phyloP scores from a whole-genome alignment of 2,888 invertebrate species.

The Aricia artaxerxes region DNA sequence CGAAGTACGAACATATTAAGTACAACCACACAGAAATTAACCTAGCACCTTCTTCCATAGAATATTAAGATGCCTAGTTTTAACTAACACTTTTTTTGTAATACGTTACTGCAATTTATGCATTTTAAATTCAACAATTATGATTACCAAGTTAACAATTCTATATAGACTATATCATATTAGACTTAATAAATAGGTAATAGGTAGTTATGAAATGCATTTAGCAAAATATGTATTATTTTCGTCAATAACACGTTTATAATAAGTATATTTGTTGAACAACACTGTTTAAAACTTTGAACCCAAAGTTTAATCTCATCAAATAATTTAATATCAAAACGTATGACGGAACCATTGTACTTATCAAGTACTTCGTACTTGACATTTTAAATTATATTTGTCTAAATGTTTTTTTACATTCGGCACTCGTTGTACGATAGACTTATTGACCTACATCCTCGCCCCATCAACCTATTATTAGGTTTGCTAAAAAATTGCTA shows the following conservation, averaged over 20 bases:
- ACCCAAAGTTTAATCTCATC: not conserved
- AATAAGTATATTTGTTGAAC: too few relatives aligned
- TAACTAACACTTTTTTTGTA: not conserved
- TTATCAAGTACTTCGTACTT: not conserved
- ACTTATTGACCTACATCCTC: not conserved
- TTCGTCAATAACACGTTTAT: too few relatives aligned
- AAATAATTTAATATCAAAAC: not conserved
- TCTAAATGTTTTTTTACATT: slow-evolving; percentile 5
- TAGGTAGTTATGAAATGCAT: too few relatives aligned
- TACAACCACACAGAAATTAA: not conserved
- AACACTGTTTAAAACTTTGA: too few relatives aligned
- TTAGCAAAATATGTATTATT: too few relatives aligned
- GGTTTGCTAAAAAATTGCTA: not conserved
- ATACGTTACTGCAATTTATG: too few relatives aligned
- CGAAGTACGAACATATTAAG: not conserved
- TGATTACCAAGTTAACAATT: too few relatives aligned
- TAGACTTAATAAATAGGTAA: too few relatives aligned
- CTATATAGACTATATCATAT: too few relatives aligned
- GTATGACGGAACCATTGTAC: not conserved
- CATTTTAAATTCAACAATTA: too few relatives aligned
- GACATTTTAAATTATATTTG: not conserved
- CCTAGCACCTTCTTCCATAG: not conserved
- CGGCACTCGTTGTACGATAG: slow-evolving; percentile 12
- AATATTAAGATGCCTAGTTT: not conserved
- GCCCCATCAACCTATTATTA: not conserved